Evolutionary conservation across 1,140 invertebrate species (phyloP).

Genomic region (Tenebrio molitor): DNA sequence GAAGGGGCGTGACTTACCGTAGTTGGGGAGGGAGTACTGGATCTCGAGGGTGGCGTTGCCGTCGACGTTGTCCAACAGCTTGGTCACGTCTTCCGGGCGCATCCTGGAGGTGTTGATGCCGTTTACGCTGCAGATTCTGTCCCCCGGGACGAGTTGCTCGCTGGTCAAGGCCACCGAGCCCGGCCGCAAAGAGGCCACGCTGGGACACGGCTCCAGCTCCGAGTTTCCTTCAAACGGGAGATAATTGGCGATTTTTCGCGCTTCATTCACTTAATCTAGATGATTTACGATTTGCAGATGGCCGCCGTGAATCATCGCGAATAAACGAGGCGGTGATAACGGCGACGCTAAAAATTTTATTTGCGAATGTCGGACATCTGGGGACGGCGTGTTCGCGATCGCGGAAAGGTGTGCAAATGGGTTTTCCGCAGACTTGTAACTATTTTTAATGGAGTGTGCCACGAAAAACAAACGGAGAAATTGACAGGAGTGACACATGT

Average conservation of each 20-base stretch:
- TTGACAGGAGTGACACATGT: no score
- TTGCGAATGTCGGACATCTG: no score
- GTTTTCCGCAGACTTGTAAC: no score
- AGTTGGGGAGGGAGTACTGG: conserved; percentile 85
- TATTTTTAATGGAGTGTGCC: no score
- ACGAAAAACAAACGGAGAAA: no score
- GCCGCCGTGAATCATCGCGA: conserved; percentile 6
- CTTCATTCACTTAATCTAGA: background rate
- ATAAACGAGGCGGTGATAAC: no score
- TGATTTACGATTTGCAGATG: background rate
- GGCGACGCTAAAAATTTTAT: no score
- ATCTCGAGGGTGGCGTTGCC: conserved; percentile 83
- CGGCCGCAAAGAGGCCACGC: conserved; percentile 72
- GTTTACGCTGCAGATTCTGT: conserved; percentile 85
- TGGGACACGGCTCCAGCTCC: conserved; percentile 71
- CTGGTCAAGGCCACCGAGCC: conserved; percentile 74
- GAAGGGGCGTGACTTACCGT: conserved; percentile 67
- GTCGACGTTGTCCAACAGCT: conserved; percentile 81
- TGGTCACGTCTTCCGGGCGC: conserved; percentile 84
- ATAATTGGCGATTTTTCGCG: conserved; percentile 16
- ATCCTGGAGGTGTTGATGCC: conserved; percentile 82
- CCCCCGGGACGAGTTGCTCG: conserved; percentile 79
- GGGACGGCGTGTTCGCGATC: no score
- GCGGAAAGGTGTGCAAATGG: no score
- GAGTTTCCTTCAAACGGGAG: conserved; percentile 69